These are phyloP conservation scores for Atethmia centrago DNA, from an alignment of 2,888 invertebrate species.

Conservation along the genomic window DNA sequence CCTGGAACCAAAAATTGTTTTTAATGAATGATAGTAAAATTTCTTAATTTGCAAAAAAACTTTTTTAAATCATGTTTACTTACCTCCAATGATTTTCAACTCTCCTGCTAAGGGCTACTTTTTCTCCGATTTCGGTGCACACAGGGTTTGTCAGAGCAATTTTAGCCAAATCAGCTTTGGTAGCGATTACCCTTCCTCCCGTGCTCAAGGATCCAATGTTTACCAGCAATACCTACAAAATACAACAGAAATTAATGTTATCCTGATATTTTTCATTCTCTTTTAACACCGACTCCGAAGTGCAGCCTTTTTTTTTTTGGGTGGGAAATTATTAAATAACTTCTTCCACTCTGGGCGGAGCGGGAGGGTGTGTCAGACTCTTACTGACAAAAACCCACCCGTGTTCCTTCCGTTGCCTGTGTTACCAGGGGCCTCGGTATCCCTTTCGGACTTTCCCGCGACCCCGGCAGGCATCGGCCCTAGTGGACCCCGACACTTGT, in stretches of 20 bases:
- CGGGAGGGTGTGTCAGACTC: too few relatives aligned
- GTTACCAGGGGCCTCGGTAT: too few relatives aligned
- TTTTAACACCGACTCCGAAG: too few relatives aligned
- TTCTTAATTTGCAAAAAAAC: background rate
- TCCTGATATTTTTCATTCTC: background rate
- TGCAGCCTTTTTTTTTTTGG: too few relatives aligned
- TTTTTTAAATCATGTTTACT: slow-evolving; percentile 62
- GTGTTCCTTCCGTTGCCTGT: too few relatives aligned
- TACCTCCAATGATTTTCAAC: slow-evolving; percentile 99
- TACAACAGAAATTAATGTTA: background rate
- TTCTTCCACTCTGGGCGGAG: too few relatives aligned
- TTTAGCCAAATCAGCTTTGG: slow-evolving; percentile 99
- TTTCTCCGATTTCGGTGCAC: slow-evolving; percentile 99
- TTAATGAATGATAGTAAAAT: slow-evolving; percentile 4
- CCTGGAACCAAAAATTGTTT: slow-evolving; percentile 83
- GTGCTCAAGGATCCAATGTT: slow-evolving; percentile 99
- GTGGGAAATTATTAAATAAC: too few relatives aligned
- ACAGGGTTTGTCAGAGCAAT: slow-evolving; percentile 99
- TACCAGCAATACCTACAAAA: slow-evolving; percentile 95
- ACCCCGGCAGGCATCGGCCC: too few relatives aligned
- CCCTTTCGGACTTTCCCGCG: too few relatives aligned
- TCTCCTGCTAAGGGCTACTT: slow-evolving; percentile 99
- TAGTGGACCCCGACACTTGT: too few relatives aligned
- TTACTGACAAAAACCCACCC: too few relatives aligned
- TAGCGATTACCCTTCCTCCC: slow-evolving; percentile 98